Conservation (phyloP, 92 coral and sea anemone species). For the Zoanthus gigantus region DNA sequence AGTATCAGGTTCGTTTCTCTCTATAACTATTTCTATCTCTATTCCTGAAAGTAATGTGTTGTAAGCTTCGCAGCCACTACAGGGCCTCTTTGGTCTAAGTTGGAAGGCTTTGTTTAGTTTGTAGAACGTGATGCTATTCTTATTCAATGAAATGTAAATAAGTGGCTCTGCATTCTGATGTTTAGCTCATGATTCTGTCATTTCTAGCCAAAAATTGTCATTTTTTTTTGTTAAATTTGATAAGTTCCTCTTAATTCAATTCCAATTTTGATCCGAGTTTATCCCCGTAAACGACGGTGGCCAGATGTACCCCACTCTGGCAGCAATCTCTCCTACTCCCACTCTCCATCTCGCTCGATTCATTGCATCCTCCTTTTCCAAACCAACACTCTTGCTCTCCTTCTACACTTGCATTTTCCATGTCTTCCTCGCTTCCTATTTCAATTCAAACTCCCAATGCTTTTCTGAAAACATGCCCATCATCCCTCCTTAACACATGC, state of each 20-base stretch:
- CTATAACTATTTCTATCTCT: not conserved
- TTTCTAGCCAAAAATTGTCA: not conserved
- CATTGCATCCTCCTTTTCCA: too few relatives aligned
- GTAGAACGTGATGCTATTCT: constrained; percentile 36
- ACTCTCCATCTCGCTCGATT: too few relatives aligned
- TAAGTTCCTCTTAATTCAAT: not conserved
- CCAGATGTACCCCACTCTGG: too few relatives aligned
- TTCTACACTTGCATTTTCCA: too few relatives aligned
- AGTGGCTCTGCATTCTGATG: constrained; percentile 21
- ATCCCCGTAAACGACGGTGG: too few relatives aligned
- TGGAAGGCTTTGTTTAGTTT: constrained; percentile 1
- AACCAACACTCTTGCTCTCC: too few relatives aligned
- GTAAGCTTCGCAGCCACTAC: not conserved
- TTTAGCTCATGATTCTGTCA: constrained; percentile 14
- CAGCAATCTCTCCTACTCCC: too few relatives aligned
- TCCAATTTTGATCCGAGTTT: too few relatives aligned
- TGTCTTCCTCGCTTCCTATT: too few relatives aligned
- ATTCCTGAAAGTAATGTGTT: constrained; percentile 30
- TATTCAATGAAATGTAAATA: constrained; percentile 24
- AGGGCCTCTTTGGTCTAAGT: constrained; percentile 14
- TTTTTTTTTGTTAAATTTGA: constrained; percentile 31
- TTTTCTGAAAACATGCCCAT: not conserved
- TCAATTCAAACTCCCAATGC: not conserved
- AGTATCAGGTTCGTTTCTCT: constrained; percentile 61
- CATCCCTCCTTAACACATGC: too few relatives aligned